Evolutionary conservation across 2,797 vertebrate species (phyloP).

Genomic region (Caiman crocodilus): DNA sequence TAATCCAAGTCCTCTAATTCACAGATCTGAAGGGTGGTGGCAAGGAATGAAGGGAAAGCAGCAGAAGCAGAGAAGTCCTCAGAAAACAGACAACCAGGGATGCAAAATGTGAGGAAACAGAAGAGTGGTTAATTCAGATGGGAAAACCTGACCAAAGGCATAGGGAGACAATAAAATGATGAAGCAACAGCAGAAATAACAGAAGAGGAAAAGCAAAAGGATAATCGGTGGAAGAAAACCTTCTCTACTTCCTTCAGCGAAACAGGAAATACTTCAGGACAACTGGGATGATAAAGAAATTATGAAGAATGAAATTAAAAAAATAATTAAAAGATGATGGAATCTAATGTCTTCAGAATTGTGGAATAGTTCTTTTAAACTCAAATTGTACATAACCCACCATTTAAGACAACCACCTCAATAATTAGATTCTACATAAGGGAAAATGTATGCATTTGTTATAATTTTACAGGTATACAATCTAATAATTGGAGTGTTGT

Average conservation of each 20-base stretch:
- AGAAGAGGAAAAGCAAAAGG: not conserved
- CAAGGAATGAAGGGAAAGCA: not conserved
- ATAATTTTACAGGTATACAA: too few species aligned
- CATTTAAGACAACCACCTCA: too few species aligned
- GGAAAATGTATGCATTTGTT: too few species aligned
- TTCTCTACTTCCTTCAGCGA: not conserved
- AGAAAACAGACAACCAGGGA: not conserved
- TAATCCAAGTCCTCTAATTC: not conserved
- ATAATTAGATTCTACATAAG: too few species aligned
- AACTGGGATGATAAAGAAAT: not conserved
- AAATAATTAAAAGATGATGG: constrained; percentile 37
- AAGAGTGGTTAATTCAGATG: not conserved
- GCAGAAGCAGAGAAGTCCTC: not conserved
- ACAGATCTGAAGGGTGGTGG: not conserved
- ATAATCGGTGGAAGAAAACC: not conserved
- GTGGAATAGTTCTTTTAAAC: not conserved
- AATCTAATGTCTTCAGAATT: constrained; percentile 1
- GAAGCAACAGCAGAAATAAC: constrained; percentile 21
- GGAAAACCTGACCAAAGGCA: not conserved
- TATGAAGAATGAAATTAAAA: constrained; percentile 58
- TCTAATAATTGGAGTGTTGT: too few species aligned
- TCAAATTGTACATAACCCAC: not conserved
- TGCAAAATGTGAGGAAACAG: not conserved
- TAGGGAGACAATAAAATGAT: not conserved
- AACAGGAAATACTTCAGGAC: constrained; percentile 11